Base-by-base conservation (phyloP, 1,140 invertebrate species). In the Cydia pomonella region DNA sequence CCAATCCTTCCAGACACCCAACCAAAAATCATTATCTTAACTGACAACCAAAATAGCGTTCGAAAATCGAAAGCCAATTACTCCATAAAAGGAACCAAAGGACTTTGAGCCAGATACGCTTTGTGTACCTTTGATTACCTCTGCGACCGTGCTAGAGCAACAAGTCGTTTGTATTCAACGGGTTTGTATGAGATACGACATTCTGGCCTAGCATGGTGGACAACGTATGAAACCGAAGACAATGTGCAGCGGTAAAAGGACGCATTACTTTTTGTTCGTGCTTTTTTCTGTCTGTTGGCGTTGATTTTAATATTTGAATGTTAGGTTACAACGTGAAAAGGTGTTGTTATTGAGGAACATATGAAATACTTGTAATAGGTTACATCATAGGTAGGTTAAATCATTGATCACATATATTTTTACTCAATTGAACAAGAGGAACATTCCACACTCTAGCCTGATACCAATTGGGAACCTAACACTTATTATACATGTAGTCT, bases 101-200 rank as follows among this genome's bases (percentile, higher is more conserved):
- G 83, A 79, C 82, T 73, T 29, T 72, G 81, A 87, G 83, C 80
- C 81, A 82, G 81, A 85, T 82, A 78, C 80, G 81, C 87, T 87
- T 87, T 89, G 86, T 88, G 80, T 79, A 85, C 86, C 86, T 89
- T 89, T 89, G 86, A 89, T 89, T 89, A 89, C 83, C 82, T 79
- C 64, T 41, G 7, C 27, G 53, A 59, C 53, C 53, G 3, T 23
- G 53, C 53, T 12, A 23, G 21, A 9, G 18, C 53, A 9, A 59
- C 9, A 59, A 21, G 53, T 12, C 53, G 5, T 23, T 7, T 21
- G 18, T 23, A 21, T 23, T 9, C 5, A 2, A 59, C 21, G 9
- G 53, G 53, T 3, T 18, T 23, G 21, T 44, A 44, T 44, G 18
- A 59, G 53, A 23, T 59, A 59, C 18, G 53, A 10, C 53, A 5